phyloP scores from a whole-genome alignment of 64 coral and sea anemone genomes.

The Hydrozoanthus tunicans region DNA sequence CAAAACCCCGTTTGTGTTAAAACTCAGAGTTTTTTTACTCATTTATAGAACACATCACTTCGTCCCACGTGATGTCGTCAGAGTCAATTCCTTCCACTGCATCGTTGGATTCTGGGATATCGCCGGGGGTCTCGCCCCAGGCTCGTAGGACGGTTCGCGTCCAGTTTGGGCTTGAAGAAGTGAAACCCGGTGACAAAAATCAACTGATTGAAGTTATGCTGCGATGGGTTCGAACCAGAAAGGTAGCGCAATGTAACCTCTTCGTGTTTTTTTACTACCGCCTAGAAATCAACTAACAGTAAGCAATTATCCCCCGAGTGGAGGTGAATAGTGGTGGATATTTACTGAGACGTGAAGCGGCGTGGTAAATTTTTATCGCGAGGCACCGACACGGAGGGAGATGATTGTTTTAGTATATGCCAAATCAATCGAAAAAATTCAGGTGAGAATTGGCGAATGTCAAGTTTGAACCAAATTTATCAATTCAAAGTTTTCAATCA shows the following conservation, averaged over 20 bases:
- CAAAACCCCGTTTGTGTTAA: no score
- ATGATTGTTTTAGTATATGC: no score
- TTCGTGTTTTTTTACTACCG: neutral
- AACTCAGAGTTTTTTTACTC: neutral
- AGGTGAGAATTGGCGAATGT: no score
- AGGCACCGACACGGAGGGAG: no score
- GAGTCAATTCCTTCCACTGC: constrained; percentile 69
- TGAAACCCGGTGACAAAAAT: constrained; percentile 62
- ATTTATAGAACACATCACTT: constrained; percentile 32
- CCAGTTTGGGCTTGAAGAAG: constrained; percentile 67
- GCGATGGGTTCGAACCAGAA: constrained; percentile 79
- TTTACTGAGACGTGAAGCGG: no score
- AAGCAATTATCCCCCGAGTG: no score
- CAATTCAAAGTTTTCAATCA: no score
- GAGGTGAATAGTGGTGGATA: no score
- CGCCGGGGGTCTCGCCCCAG: constrained; percentile 68
- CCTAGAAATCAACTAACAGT: neutral
- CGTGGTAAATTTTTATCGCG: no score
- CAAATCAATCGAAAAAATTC: no score
- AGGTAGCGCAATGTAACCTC: constrained; percentile 20
- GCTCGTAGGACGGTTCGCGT: constrained; percentile 51
- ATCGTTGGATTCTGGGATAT: constrained; percentile 61
- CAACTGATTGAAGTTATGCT: constrained; percentile 78
- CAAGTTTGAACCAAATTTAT: no score
- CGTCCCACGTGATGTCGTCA: constrained; percentile 66